These are phyloP conservation scores for Sinocyclocheilus maitianheensis DNA, from an alignment of 2,113 vertebrate species.

Conservation along the genomic window DNA sequence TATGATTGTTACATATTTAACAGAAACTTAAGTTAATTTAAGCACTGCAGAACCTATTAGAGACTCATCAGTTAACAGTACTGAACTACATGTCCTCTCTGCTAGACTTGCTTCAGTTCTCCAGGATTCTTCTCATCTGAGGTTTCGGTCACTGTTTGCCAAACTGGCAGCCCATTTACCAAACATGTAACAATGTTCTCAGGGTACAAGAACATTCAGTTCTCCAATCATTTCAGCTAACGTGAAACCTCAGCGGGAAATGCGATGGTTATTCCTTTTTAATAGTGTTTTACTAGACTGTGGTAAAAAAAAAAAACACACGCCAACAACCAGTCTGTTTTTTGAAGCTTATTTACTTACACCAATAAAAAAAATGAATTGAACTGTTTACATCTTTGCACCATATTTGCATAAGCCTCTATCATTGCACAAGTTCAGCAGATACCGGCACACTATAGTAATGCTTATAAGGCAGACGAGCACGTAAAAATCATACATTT, in stretches of 20 bases:
- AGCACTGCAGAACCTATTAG: background rate
- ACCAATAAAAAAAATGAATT: constrained; percentile 43
- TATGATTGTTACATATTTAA: constrained; percentile 1
- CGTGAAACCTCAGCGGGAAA: background rate
- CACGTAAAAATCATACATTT: background rate
- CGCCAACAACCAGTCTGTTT: background rate
- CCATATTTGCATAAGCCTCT: constrained; percentile 28
- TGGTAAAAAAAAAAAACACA: background rate
- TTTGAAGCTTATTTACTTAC: constrained; percentile 49
- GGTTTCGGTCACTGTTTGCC: background rate
- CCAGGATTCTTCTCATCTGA: constrained; percentile 1
- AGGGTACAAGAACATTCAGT: constrained; percentile 6
- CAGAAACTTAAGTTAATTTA: background rate
- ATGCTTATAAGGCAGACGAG: constrained; percentile 22
- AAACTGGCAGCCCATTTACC: background rate
- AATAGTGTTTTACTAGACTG: background rate
- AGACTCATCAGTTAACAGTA: background rate
- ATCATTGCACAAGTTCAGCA: constrained; percentile 41
- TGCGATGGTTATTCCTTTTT: background rate
- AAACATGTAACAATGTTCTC: background rate
- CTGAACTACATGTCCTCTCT: background rate
- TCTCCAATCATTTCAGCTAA: background rate
- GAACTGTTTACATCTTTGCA: constrained; percentile 37
- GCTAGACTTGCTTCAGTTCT: background rate
- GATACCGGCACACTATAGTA: constrained; percentile 9